These are phyloP conservation scores for Petromus typicus DNA, from an alignment of 2,113 vertebrate genomes.

Conservation along the genomic window DNA sequence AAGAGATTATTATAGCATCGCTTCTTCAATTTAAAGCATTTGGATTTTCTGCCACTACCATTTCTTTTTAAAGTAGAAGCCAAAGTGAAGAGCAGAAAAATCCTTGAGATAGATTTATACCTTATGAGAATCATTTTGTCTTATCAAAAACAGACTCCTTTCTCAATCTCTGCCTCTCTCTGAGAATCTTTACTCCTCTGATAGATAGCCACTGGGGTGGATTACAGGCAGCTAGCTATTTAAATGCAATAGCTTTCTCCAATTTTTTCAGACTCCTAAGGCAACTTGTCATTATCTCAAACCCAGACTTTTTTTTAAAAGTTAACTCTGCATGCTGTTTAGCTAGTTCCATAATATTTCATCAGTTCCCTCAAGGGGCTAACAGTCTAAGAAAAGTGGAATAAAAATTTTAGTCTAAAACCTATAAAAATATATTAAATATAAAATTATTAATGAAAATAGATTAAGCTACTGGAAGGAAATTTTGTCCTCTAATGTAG, in stretches of 20 bases:
- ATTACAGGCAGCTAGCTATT: conserved; percentile 56
- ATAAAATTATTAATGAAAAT: not conserved
- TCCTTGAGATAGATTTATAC: conserved; percentile 48
- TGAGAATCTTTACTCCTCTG: conserved; percentile 34
- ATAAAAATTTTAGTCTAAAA: conserved; percentile 34
- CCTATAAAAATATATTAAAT: not conserved
- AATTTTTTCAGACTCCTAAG: conserved; percentile 27
- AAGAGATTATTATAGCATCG: conserved; percentile 30
- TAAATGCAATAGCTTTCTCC: conserved; percentile 40
- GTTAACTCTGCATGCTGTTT: not conserved
- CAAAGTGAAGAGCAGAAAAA: conserved; percentile 25
- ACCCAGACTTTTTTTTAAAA: not conserved
- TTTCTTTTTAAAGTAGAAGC: conserved; percentile 31
- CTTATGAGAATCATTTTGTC: conserved; percentile 43
- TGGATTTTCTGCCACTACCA: not conserved
- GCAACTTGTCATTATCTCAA: not conserved
- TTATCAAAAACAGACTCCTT: conserved; percentile 51
- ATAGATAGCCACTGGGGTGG: conserved; percentile 21
- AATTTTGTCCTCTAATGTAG: not conserved
- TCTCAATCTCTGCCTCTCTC: conserved; percentile 18
- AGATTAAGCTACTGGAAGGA: not conserved
- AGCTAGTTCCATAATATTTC: not conserved
- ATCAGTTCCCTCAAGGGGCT: not conserved
- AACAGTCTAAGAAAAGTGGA: not conserved
- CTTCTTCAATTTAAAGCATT: conserved; percentile 53